Evolutionary conservation across 1,140 invertebrate species (phyloP).

Genomic region (Thaumetopoea pityocampa): DNA sequence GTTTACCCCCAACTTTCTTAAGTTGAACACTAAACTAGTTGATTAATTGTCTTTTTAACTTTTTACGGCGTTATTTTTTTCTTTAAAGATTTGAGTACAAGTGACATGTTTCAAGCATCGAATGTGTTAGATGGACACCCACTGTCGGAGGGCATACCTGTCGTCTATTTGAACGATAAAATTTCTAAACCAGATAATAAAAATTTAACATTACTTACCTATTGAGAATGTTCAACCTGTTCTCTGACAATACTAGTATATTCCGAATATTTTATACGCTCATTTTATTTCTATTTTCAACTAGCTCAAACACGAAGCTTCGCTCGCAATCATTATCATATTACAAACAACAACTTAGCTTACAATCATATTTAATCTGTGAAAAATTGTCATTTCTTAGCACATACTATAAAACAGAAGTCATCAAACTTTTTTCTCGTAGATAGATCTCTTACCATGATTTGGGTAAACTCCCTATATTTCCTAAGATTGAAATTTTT

Average conservation of each 20-base stretch:
- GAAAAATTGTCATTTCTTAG: too few species aligned
- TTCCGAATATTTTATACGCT: too few species aligned
- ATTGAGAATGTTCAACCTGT: conserved; percentile 35
- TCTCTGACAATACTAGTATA: conserved; percentile 16
- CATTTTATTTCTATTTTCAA: too few species aligned
- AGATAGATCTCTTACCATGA: too few species aligned
- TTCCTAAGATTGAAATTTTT: too few species aligned
- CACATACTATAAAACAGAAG: too few species aligned
- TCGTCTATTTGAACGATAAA: conserved; percentile 35
- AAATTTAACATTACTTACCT: conserved; percentile 51
- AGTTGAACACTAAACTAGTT: conserved; percentile 27
- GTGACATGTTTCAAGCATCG: conserved; percentile 13
- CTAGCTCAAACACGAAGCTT: too few species aligned
- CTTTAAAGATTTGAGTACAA: conserved; percentile 1
- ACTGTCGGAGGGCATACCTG: conserved; percentile 17
- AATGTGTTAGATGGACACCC: conserved; percentile 16
- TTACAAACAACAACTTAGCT: too few species aligned
- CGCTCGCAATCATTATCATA: too few species aligned
- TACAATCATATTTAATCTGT: too few species aligned
- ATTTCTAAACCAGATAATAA: conserved; percentile 47
- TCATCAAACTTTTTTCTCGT: too few species aligned
- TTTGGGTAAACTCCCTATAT: too few species aligned
- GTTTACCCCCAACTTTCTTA: conserved; percentile 4
- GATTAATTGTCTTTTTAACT: conserved; percentile 29
- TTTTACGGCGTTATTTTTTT: conserved; percentile 3